Conservation (phyloP, 2,113 vertebrate species). For the Strix uralensis region DNA sequence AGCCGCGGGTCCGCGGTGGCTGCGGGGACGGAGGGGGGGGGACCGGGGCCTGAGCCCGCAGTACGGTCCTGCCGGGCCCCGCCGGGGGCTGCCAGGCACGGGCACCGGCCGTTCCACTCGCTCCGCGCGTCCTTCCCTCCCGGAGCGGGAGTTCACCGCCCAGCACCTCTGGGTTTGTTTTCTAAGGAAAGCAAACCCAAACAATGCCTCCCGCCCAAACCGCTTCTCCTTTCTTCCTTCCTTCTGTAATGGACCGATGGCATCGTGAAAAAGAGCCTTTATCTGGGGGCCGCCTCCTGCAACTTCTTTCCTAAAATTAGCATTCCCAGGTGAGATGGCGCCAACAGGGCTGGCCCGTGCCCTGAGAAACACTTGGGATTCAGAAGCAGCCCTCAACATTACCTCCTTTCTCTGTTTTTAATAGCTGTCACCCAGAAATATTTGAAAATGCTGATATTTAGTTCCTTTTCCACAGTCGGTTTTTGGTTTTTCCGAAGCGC, state of each 20-base stretch:
- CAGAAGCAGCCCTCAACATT: not conserved
- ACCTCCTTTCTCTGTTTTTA: not conserved
- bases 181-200: not conserved
- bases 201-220: not conserved
- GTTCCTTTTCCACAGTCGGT: fast-evolving
- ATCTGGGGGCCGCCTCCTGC: not conserved
- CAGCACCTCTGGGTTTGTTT: not conserved
- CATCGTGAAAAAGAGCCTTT: not conserved
- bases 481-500: not conserved
- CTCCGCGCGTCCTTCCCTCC: too few relatives aligned
- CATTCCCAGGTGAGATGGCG: not conserved
- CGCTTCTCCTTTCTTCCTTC: not conserved
- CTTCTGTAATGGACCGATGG: too few relatives aligned
- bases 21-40: too few relatives aligned
- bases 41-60: not conserved
- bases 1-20: not conserved
- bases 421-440: not conserved
- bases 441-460: not conserved
- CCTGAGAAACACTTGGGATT: not conserved
- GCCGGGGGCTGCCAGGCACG: too few relatives aligned
- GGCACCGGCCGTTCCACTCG: fast-evolving
- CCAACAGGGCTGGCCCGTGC: not conserved
- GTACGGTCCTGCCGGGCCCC: too few relatives aligned
- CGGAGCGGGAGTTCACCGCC: not conserved
- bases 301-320: not conserved